phyloP scores from a whole-genome alignment of 2,797 vertebrate species.

The Adelosebastes latens region DNA sequence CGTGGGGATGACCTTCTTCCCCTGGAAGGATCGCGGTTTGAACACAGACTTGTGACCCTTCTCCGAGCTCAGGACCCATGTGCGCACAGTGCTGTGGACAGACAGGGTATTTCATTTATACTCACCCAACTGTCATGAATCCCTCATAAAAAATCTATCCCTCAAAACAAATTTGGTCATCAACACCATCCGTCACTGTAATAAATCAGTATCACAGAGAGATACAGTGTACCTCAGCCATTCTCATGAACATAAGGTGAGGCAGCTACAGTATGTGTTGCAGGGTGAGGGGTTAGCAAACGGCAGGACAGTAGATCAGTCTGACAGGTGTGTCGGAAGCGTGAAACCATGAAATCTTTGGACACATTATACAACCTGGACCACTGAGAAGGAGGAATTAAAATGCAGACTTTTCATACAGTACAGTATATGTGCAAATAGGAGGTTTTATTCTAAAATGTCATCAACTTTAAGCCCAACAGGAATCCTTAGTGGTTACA shows the following conservation, averaged over 20 bases:
- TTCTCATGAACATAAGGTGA: slow-evolving; percentile 33
- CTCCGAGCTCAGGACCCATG: slow-evolving; percentile 93
- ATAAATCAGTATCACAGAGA: slow-evolving; percentile 35
- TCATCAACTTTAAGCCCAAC: neutral
- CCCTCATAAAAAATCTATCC: slow-evolving; percentile 14
- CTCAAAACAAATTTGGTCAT: slow-evolving; percentile 41
- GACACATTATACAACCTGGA: slow-evolving; percentile 80
- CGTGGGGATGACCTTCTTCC: slow-evolving; percentile 93
- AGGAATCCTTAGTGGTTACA: neutral
- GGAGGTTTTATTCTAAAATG: slow-evolving; percentile 6
- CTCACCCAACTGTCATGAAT: slow-evolving; percentile 2
- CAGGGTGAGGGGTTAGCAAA: slow-evolving; percentile 39
- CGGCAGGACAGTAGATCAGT: slow-evolving; percentile 69
- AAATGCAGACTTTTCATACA: slow-evolving; percentile 22
- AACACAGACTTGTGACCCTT: slow-evolving; percentile 95
- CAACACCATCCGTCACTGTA: neutral
- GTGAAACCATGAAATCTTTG: slow-evolving; percentile 70
- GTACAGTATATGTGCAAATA: neutral
- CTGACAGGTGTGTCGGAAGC: slow-evolving; percentile 67
- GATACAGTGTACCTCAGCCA: slow-evolving; percentile 6
- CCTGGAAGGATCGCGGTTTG: slow-evolving; percentile 93
- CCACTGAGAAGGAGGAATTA: slow-evolving; percentile 10
- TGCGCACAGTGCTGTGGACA: slow-evolving; percentile 90
- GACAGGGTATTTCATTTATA: slow-evolving; percentile 18
- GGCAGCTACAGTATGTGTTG: slow-evolving; percentile 11